Evolutionary conservation across 1,140 invertebrate species (phyloP).

Genomic region (Ips nitidus): DNA sequence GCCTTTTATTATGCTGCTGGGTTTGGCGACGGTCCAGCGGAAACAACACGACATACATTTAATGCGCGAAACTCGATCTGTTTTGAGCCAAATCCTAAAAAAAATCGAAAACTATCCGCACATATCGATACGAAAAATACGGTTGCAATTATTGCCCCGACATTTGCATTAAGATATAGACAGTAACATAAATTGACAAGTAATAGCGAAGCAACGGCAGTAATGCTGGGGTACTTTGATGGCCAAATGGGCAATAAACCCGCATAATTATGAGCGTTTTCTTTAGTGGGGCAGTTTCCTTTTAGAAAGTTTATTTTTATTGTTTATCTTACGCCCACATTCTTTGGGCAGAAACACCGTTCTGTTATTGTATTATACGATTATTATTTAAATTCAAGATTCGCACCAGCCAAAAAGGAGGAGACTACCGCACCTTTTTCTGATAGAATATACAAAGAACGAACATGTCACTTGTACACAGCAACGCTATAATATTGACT

Average conservation of each 20-base stretch:
- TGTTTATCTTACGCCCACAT: conserved; percentile 1
- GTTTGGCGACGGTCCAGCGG: conserved; percentile 10
- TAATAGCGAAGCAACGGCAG: too few relatives aligned
- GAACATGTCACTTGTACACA: too few relatives aligned
- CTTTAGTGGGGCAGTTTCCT: conserved; percentile 7
- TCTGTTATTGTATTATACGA: too few relatives aligned
- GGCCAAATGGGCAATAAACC: neutral
- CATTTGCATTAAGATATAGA: neutral
- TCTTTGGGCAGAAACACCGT: neutral
- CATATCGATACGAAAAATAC: neutral
- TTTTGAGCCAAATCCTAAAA: neutral
- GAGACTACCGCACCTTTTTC: too few relatives aligned
- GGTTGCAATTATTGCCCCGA: too few relatives aligned
- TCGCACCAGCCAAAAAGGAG: too few relatives aligned
- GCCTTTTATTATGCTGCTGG: conserved; percentile 12
- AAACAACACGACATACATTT: neutral
- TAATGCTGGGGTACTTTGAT: too few relatives aligned
- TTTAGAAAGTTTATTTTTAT: conserved; percentile 10
- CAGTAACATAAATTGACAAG: too few relatives aligned
- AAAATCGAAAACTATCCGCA: neutral
- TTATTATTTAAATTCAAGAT: too few relatives aligned
- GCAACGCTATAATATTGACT: too few relatives aligned
- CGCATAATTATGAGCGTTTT: conserved; percentile 7
- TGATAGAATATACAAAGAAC: too few relatives aligned
- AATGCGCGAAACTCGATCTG: conserved; percentile 12